Percentiles rank a stretch among this genome's conserved stretches.
Evolutionary conservation across 2,888 invertebrate genomes (phyloP).

Genomic region (Penaeus monodon): DNA sequence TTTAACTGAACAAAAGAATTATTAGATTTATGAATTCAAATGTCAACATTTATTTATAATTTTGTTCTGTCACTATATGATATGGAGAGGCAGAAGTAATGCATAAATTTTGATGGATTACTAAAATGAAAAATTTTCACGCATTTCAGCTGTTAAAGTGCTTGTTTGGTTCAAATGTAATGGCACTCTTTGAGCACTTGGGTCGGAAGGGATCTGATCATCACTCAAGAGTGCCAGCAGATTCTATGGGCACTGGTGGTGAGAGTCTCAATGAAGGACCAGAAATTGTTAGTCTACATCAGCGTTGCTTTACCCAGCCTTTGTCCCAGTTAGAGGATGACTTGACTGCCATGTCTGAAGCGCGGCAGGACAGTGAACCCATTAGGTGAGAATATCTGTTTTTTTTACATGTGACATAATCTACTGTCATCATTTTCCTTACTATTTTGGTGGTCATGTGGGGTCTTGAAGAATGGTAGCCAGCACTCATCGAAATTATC

Average conservation of each 20-base stretch:
- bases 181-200: conserved; percentile 56
- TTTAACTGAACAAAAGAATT: too few relatives aligned
- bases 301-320: conserved; percentile 45
- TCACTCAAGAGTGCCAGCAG: not conserved
- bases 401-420: not conserved
- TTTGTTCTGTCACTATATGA: too few relatives aligned
- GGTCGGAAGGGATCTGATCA: conserved; percentile 31
- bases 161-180: conserved; percentile 73
- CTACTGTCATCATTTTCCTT: too few relatives aligned
- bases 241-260: conserved; percentile 6
- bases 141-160: conserved; percentile 75
- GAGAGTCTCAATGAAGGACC: not conserved
- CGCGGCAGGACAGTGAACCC: conserved; percentile 40
- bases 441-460: not conserved
- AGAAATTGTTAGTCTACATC: conserved; percentile 39
- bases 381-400: conserved; percentile 27
- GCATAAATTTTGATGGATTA: too few relatives aligned
- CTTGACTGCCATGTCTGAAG: conserved; percentile 21
- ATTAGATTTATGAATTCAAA: too few relatives aligned
- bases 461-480: not conserved
- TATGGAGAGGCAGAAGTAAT: not conserved
- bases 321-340: conserved; percentile 49
- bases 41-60: too few relatives aligned
- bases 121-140: not conserved
- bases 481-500: not conserved